These are phyloP conservation scores for Oncorhynchus gorbuscha DNA, from an alignment of 2,113 vertebrate genomes.

Conservation along the genomic window DNA sequence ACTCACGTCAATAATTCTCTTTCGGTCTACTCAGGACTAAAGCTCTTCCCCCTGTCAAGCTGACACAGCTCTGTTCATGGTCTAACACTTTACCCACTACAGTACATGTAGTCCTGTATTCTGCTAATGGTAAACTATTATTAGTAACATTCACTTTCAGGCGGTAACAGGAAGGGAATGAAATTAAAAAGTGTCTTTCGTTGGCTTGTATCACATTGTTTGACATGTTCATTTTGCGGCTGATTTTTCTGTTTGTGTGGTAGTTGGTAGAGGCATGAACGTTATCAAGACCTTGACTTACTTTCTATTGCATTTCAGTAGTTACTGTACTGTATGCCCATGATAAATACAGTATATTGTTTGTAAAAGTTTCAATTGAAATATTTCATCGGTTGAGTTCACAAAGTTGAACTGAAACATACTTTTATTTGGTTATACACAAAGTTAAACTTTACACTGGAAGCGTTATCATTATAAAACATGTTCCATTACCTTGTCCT, in stretches of 20 bases:
- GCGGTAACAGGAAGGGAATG: neutral
- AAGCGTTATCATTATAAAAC: too few species aligned
- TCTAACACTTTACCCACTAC: neutral
- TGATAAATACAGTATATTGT: neutral
- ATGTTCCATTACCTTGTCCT: neutral
- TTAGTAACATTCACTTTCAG: neutral
- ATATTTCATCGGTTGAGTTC: neutral
- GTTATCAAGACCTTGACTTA: neutral
- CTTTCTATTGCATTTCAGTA: neutral
- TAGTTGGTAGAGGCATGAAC: neutral
- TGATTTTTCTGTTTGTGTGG: neutral
- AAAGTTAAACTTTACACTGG: too few species aligned
- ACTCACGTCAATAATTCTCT: too few species aligned
- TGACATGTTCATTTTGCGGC: too few species aligned
- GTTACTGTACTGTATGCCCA: neutral
- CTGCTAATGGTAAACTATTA: neutral
- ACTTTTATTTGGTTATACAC: too few species aligned
- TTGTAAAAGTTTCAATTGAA: too few species aligned
- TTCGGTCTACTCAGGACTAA: too few species aligned
- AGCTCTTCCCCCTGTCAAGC: neutral
- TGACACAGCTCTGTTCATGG: neutral
- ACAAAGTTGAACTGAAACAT: too few species aligned
- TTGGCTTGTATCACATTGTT: neutral
- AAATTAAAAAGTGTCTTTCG: neutral
- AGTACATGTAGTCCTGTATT: neutral